Evolutionary conservation across 2,113 vertebrate species (phyloP), one percentile per base, ranked within the genome.

Genomic region (Athene cunicularia): DNA sequence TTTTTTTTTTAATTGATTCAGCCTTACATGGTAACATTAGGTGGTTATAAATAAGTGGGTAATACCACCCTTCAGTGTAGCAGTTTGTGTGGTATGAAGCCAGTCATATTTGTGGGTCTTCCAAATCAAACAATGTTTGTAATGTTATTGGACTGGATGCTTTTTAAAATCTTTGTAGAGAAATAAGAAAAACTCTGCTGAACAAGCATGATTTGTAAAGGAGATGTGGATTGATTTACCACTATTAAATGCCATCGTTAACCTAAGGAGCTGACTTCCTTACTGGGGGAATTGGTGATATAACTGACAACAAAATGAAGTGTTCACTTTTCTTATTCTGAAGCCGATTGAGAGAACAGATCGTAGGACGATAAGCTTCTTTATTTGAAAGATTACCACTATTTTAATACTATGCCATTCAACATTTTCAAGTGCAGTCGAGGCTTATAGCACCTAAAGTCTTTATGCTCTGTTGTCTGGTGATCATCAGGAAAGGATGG

Each of bases 51-150:
- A 90, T 94, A 97, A 87, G 73, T 95, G 83, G 68, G 53, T 96
- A 95, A 93, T 72, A 93, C 88, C 87, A 94, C 72, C 86, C 85
- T 95, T 88, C 45, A 88, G 56, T 52, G 16, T 23, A 95, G 83
- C 90, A 90, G 45, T 95, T 96, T 87, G 74, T 96, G 87, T 94
- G 86, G 84, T 89, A 88, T 76, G 83, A 93, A 89, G 62, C 68
- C 81, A 91, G 62, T 91, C 86, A 83, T 76, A 86, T 59, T 73
- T 96, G 73, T 93, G 68, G 70, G 70, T 30, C 73, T 95, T 96
- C 95, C 88, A 98, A 97, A 93, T 84, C 91, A 98, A 97, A 97
- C 56, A 97, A 53, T 66, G 80, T 37, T 95, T 97, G 66, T 92
- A 85, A 83, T 92, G 72, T 86, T 97, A 47, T 80, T 88, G 73